Evolutionary conservation across 2,888 invertebrate genomes (phyloP).

Genomic region (Eupithecia insigniata): DNA sequence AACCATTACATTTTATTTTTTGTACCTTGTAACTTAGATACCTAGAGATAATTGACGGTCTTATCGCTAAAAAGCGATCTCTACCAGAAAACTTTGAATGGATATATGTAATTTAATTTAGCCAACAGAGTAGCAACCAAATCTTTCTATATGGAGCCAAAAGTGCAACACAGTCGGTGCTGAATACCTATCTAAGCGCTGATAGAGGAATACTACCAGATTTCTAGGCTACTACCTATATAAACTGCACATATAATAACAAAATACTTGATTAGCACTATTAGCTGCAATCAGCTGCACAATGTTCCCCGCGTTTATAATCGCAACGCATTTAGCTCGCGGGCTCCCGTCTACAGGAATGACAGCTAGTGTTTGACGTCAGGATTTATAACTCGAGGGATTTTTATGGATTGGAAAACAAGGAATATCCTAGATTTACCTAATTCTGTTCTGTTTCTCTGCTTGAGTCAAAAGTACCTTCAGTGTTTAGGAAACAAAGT

Average conservation of each 20-base stretch:
- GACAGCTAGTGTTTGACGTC: slow-evolving; percentile 24
- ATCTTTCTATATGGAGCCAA: background rate
- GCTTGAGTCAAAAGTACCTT: background rate
- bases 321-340: slow-evolving; percentile 49
- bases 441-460: too few relatives aligned
- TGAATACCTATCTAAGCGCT: background rate
- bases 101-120: too few relatives aligned
- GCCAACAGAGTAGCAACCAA: background rate
- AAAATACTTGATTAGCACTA: slow-evolving; percentile 8
- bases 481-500: background rate
- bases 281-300: slow-evolving; percentile 12
- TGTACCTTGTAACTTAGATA: too few relatives aligned
- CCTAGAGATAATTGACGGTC: too few relatives aligned
- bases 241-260: background rate
- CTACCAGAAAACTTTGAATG: too few relatives aligned
- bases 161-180: background rate
- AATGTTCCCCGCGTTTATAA: slow-evolving; percentile 37
- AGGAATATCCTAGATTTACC: too few relatives aligned
- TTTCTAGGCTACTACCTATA: too few relatives aligned
- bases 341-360: slow-evolving; percentile 23
- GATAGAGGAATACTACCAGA: background rate
- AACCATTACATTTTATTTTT: too few relatives aligned
- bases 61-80: too few relatives aligned
- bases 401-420: background rate
- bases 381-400: background rate